Base-by-base conservation (phyloP, 2,113 vertebrate species). In the Oenanthe oenanthe region DNA sequence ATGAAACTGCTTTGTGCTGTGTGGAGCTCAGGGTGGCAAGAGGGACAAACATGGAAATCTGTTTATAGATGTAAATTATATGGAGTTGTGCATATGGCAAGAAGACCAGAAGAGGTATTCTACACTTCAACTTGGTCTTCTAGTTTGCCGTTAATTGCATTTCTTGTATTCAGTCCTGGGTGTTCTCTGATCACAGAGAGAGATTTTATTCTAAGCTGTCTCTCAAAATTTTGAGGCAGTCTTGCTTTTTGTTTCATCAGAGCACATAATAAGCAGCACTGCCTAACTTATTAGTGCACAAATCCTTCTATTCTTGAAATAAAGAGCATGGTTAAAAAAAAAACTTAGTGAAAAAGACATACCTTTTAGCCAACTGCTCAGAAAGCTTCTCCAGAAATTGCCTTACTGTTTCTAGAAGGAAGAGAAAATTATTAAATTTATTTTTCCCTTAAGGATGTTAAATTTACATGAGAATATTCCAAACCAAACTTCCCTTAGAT, bases 341-440 rank as follows among this genome's bases (percentile, higher is more conserved):
- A 42, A 57, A 26, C 7, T 68, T 8, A 31, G 17, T 13, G 34
- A 66, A 93, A 88, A 91, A 85, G 38, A 95, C 95, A 45, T 97
- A 99, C 99, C 98, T 99, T 97, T 99, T 98, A 56, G 97, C 97
- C 77, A 99, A 98, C 91, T 98, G 99, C 83, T 99, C 98, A 70
- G 99, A 99, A 82, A 99, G 97, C 89, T 99, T 97, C 96, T 98
- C 98, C 63, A 99, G 98, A 96, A 99, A 99, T 57, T 97, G 97
- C 97, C 98, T 98, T 92, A 99, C 99, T 7, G 97, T 98, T 93
- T 99, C 99, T 99, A 97, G 82, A 97, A 96, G 84, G 19, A 75
- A 53, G 57, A 32, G 48, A 61, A 86, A 48, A 36, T 18, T 24
- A 58, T 42, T 81, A 68, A 74, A 38, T 36, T 47, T 20, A 88